Evolutionary conservation across 1,140 invertebrate species (phyloP).

Genomic region (Lysiphlebus fabarum): DNA sequence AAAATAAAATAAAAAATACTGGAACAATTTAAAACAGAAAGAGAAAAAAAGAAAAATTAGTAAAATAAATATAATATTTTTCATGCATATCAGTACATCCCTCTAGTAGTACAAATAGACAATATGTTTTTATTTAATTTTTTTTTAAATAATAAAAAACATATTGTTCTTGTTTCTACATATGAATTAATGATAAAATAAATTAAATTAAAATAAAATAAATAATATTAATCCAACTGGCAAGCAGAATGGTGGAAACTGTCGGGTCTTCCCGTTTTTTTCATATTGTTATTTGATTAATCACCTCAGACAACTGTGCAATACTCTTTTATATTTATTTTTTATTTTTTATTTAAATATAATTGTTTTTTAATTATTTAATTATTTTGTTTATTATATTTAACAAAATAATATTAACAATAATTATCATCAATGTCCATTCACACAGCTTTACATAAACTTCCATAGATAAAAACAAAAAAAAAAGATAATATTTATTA

Average conservation of each 20-base stretch:
- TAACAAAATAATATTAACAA: too few species aligned
- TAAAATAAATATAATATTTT: not conserved
- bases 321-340: not conserved
- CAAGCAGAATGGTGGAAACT: conserved; percentile 15
- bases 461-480: too few species aligned
- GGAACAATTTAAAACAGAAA: conserved; percentile 15
- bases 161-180: not conserved
- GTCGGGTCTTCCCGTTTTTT: conserved; percentile 9
- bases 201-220: not conserved
- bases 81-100: conserved; percentile 6
- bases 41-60: not conserved
- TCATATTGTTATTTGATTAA: not conserved
- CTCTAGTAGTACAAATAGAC: not conserved
- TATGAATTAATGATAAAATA: not conserved
- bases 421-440: too few species aligned
- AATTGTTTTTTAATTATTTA: too few species aligned
- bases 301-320: conserved; percentile 2
- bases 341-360: too few species aligned
- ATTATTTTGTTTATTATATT: too few species aligned
- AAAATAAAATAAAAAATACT: conserved; percentile 2
- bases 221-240: not conserved
- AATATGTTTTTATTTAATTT: too few species aligned
- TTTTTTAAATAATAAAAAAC: too few species aligned
- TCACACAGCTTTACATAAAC: too few species aligned
- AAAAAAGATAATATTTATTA: too few species aligned